phyloP scores from a whole-genome alignment of 2,113 vertebrate genomes.

The Riparia riparia region DNA sequence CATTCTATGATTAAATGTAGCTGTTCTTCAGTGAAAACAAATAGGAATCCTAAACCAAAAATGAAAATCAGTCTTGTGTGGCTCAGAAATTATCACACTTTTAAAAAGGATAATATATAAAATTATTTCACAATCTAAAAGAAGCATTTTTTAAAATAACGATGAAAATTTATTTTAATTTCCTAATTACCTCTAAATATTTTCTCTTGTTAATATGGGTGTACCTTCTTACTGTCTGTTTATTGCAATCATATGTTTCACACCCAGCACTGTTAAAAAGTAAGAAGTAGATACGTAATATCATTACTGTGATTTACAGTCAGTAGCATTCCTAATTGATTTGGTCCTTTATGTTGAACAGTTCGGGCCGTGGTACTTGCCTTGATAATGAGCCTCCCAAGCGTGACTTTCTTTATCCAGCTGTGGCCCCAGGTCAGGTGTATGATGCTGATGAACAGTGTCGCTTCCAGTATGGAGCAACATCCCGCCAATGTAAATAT shows the following conservation, averaged over 20 bases:
- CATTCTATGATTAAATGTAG: slow-evolving; percentile 63
- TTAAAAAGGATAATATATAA: slow-evolving; percentile 45
- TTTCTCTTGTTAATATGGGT: slow-evolving; percentile 49
- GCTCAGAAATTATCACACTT: slow-evolving; percentile 63
- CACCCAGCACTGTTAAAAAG: slow-evolving; percentile 64
- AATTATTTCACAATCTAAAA: slow-evolving; percentile 57
- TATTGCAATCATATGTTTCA: slow-evolving; percentile 66
- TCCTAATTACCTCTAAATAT: slow-evolving; percentile 24
- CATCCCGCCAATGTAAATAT: slow-evolving; percentile 98
- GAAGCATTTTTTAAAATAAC: slow-evolving; percentile 38
- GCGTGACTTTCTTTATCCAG: slow-evolving; percentile 99
- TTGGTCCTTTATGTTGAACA: slow-evolving; percentile 94
- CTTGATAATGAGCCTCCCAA: slow-evolving; percentile 99
- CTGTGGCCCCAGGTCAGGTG: slow-evolving; percentile 98
- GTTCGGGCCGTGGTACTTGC: slow-evolving; percentile 99
- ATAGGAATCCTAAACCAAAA: slow-evolving; percentile 59
- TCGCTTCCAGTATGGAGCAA: slow-evolving; percentile 97
- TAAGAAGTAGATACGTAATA: slow-evolving; percentile 65
- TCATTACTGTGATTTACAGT: slow-evolving; percentile 70
- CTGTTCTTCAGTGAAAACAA: slow-evolving; percentile 71
- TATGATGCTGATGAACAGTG: slow-evolving; percentile 98
- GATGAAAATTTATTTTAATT: slow-evolving; percentile 14
- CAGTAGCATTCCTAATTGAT: slow-evolving; percentile 77
- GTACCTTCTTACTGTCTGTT: slow-evolving; percentile 43
- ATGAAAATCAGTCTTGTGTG: slow-evolving; percentile 74